Evolutionary conservation across 92 coral and sea anemone genomes (phyloP), one percentile per base, ranked within the genome.

Genomic region (Muricea muricata): DNA sequence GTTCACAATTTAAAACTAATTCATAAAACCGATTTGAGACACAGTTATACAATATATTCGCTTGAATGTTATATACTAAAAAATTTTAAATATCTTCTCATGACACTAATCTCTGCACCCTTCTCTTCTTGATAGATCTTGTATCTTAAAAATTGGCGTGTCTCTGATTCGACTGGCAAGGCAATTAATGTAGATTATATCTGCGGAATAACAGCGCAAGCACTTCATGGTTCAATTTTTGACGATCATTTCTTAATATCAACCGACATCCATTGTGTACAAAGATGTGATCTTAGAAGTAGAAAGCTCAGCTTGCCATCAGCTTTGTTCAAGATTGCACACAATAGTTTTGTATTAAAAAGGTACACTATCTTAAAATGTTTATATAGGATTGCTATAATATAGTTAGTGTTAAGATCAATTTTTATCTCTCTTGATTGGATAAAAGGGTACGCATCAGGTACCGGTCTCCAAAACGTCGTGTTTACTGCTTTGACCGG

Each of bases 241-340:
- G 46, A 78, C 20, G 71, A 57, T 63, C 71, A 34, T 6, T 57
- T 57, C 13, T 26, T 78, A 0, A 39, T 81, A 60, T 65, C 77
- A 42, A 81, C 85, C 35, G 66, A 81, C 31, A 37, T 73, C 84
- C 29, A 41, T n/a, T 46, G 58, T 39, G 68, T 60, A 56, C 57
- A 65, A 74, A n/a, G 54, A 17, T 1, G 56, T 34, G 30, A 32
- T 25, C 0, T 33, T 9, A 32, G 21, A 40, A 56, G 58, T 37
- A 12, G 71, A 32, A 56, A 78, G 0, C 70, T 78, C 28, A 57
- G 55, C 56, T 13, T n/a, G 2, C 71, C 37, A 35, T 21, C 46
- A 14, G 45, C 58, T 56, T 37, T 78, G 40, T 57, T 52, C 35
- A 78, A 58, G 71, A 78, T 78, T 18, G 83, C 69, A n/a, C 71